Evolutionary conservation across 1,140 invertebrate species (phyloP).

Genomic region (Lethocerus indicus): DNA sequence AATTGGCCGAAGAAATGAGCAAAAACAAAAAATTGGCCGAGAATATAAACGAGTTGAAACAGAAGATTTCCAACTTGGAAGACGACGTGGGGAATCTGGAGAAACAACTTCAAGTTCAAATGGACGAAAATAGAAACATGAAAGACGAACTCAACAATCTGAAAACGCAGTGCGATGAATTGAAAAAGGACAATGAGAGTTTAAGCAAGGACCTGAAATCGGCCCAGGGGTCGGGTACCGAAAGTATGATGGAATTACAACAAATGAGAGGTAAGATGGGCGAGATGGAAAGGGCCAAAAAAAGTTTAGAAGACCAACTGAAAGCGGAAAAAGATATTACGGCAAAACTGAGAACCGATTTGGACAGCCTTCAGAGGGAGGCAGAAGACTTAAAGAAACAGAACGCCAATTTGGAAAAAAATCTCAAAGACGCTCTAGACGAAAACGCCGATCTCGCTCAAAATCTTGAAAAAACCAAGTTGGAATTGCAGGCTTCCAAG

Average conservation of each 20-base stretch:
- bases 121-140: background rate
- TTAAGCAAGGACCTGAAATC: background rate
- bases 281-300: background rate
- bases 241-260: background rate
- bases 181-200: background rate
- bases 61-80: background rate
- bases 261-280: background rate
- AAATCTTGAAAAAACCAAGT: background rate
- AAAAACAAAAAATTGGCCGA: background rate
- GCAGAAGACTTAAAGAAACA: background rate
- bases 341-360: background rate
- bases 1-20: background rate
- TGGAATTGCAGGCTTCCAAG: too few species aligned
- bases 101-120: background rate
- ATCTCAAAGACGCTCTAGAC: background rate
- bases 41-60: background rate
- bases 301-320: constrained; percentile 1
- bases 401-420: background rate
- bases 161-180: background rate
- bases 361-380: background rate
- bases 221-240: background rate
- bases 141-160: background rate
- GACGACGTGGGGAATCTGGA: background rate
- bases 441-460: background rate
- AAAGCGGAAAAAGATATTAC: background rate